These are phyloP conservation scores for Ischnus inquisitorius DNA, from an alignment of 2,888 invertebrate genomes.

Conservation along the genomic window DNA sequence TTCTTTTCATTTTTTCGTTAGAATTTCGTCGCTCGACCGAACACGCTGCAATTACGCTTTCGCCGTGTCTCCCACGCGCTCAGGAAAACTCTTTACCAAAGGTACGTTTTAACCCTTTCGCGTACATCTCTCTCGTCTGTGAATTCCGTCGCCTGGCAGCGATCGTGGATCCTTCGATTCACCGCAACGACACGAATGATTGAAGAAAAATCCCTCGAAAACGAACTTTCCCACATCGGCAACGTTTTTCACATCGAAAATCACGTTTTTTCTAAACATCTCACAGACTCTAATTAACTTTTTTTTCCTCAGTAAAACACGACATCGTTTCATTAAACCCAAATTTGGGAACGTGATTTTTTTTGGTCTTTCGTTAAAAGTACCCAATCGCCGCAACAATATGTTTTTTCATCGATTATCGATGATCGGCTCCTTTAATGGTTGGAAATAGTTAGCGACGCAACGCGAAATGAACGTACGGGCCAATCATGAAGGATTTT, in stretches of 20 bases:
- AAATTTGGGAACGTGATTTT: neutral
- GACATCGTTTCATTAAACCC: neutral
- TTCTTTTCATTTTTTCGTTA: slow-evolving; percentile 53
- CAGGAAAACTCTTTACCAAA: slow-evolving; percentile 38
- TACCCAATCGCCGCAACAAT: neutral
- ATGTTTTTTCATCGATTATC: neutral
- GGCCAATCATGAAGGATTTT: neutral
- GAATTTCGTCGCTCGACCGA: neutral
- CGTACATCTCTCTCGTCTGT: neutral
- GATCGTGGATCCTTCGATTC: neutral
- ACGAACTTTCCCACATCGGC: neutral
- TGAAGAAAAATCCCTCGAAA: neutral
- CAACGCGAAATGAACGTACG: too few species aligned
- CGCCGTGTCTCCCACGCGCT: neutral
- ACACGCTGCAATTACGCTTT: neutral
- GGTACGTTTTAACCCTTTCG: slow-evolving; percentile 29
- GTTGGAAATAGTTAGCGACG: too few species aligned
- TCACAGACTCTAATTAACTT: neutral
- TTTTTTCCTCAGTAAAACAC: neutral
- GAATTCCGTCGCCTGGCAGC: neutral
- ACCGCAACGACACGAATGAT: neutral
- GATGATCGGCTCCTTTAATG: too few species aligned
- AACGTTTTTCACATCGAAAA: neutral
- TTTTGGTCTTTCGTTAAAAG: neutral
- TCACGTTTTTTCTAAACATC: neutral